Evolutionary conservation across 2,888 invertebrate genomes (phyloP).

Genomic region (Lamproptera curius): DNA sequence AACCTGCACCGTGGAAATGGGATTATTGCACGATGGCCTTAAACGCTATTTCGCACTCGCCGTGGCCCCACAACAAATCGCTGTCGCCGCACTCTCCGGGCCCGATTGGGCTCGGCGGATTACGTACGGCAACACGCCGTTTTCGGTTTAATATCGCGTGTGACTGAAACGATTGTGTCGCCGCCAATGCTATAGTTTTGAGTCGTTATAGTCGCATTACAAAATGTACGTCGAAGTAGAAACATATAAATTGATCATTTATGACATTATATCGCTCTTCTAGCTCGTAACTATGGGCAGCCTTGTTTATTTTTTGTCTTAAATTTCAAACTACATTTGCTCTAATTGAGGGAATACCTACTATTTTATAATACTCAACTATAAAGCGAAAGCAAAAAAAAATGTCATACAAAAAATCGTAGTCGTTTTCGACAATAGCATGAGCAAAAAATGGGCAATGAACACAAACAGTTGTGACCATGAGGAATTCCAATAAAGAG

Average conservation of each 20-base stretch:
- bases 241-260: too few relatives aligned
- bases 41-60: slow-evolving; percentile 59
- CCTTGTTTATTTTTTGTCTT: neutral
- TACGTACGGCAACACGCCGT: slow-evolving; percentile 23
- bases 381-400: neutral
- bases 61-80: slow-evolving; percentile 38
- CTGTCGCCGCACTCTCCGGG: slow-evolving; percentile 24
- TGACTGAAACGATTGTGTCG: neutral
- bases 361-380: neutral
- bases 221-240: too few relatives aligned
- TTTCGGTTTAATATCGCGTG: slow-evolving; percentile 7
- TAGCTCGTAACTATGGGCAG: too few relatives aligned
- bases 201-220: too few relatives aligned
- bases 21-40: slow-evolving; percentile 65
- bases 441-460: slow-evolving; percentile 29
- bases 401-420: neutral
- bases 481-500: slow-evolving; percentile 21
- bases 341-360: neutral
- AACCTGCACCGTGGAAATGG: slow-evolving; percentile 68
- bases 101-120: slow-evolving; percentile 25
- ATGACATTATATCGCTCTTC: too few relatives aligned
- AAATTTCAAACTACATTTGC: neutral
- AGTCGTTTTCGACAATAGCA: neutral
- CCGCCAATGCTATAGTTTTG: too few relatives aligned
- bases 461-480: slow-evolving; percentile 23